These are phyloP conservation scores for Drosophila orena DNA, from an alignment of 1,140 invertebrate species.

Conservation along the genomic window DNA sequence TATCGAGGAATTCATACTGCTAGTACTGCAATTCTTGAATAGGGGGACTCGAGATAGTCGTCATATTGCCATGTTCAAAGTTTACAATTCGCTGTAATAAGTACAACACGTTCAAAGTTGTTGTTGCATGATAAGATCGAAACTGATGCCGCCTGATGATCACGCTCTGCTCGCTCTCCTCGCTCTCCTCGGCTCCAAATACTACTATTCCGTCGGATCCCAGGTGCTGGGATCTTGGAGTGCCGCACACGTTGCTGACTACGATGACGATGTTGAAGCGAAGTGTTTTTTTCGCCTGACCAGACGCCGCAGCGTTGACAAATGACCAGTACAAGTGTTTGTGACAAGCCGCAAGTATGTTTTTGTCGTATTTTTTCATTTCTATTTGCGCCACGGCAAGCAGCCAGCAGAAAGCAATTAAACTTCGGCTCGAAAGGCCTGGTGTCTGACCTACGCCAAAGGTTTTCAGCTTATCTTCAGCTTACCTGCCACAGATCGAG, in stretches of 20 bases:
- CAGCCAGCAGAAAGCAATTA: constrained; percentile 65
- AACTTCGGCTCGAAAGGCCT: constrained; percentile 53
- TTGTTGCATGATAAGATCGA: constrained; percentile 65
- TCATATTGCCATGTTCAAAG: constrained; percentile 4
- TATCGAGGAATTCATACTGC: no score
- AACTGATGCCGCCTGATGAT: constrained; percentile 42
- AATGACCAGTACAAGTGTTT: constrained; percentile 80
- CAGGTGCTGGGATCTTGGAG: constrained; percentile 58
- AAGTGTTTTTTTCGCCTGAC: constrained; percentile 22
- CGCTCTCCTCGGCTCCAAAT: constrained; percentile 1
- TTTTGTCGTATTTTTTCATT: constrained; percentile 60
- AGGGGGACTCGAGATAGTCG: no score
- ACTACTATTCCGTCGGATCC: constrained; percentile 13
- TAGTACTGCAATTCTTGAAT: no score
- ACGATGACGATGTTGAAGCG: constrained; percentile 69
- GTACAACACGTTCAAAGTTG: constrained; percentile 44
- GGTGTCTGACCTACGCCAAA: constrained; percentile 67
- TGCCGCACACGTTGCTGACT: constrained; percentile 81
- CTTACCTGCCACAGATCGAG: constrained; percentile 56
- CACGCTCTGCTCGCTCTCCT: background rate
- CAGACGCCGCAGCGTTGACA: constrained; percentile 67
- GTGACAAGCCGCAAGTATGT: constrained; percentile 79
- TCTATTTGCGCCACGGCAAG: constrained; percentile 51
- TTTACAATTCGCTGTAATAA: constrained; percentile 36
- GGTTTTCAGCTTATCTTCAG: constrained; percentile 74